A percentile compares a stretch with the other conserved stretches of the same genome.
Evolutionary conservation across 2,113 vertebrate genomes (phyloP).

Genomic region (Charina bottae): DNA sequence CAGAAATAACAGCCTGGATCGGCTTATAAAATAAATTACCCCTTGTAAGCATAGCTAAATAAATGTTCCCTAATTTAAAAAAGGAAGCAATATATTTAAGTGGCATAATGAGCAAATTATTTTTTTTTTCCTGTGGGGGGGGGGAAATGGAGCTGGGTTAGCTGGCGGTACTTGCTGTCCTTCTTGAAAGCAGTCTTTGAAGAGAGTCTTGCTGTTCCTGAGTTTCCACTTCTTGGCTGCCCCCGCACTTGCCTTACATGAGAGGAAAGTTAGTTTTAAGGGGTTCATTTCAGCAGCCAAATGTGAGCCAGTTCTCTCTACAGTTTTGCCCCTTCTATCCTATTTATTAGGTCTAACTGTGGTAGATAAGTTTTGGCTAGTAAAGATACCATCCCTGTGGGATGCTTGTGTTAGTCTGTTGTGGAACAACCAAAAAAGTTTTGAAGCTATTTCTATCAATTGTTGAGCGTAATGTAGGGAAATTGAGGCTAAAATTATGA

Average conservation of each 20-base stretch:
- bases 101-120: neutral
- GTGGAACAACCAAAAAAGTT: neutral
- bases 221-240: neutral
- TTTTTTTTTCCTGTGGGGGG: neutral
- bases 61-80: neutral
- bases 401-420: neutral
- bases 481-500: neutral
- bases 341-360: neutral
- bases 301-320: neutral
- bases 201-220: neutral
- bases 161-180: fast-evolving
- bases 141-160: neutral
- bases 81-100: slow-evolving; percentile 3
- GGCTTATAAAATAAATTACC: slow-evolving; percentile 29
- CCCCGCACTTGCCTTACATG: neutral
- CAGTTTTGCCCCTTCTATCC: neutral
- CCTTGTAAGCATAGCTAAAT: fast-evolving
- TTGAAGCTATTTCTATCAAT: neutral
- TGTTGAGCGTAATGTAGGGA: neutral
- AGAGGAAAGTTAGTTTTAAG: slow-evolving; percentile 17
- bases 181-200: neutral
- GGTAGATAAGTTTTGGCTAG: neutral
- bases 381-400: neutral
- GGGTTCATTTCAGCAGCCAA: neutral
- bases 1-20: slow-evolving; percentile 6